phyloP scores from a whole-genome alignment of 2,888 invertebrate species.

The Himalopsyche kuldschensis region DNA sequence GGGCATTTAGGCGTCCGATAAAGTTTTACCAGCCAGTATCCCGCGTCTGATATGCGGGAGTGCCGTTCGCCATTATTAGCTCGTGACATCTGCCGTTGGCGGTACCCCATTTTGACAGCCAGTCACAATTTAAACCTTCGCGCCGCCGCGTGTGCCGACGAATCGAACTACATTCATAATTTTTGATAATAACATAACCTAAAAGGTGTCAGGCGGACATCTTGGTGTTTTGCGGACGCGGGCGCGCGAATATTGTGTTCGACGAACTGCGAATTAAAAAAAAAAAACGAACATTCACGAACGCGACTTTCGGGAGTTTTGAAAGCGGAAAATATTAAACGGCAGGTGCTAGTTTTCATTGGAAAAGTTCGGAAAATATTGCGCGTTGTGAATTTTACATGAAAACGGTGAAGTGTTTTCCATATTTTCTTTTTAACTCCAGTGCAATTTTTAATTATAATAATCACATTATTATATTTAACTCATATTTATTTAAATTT shows the following conservation, averaged over 20 bases:
- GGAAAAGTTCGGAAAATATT: not conserved
- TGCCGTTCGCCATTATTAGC: not conserved
- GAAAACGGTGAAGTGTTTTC: not conserved
- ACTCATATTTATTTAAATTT: too few species aligned
- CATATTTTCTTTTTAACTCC: too few species aligned
- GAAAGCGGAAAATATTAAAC: not conserved
- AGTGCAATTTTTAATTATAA: too few species aligned
- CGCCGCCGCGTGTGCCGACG: not conserved
- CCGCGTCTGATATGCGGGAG: not conserved
- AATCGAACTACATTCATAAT: not conserved
- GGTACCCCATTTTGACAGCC: not conserved
- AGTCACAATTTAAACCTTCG: not conserved
- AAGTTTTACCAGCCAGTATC: not conserved
- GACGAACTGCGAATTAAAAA: not conserved
- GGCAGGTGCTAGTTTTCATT: not conserved
- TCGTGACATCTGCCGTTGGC: not conserved
- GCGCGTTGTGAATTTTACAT: not conserved
- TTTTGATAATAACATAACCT: not conserved
- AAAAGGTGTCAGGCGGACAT: not conserved
- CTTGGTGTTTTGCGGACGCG: not conserved
- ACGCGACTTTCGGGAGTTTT: not conserved
- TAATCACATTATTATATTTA: too few species aligned
- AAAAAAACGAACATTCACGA: not conserved
- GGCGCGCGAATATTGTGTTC: not conserved
- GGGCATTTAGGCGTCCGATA: not conserved